Percentiles rank a stretch among this genome's conserved stretches.
Evolutionary conservation across 2,113 vertebrate genomes (phyloP).

Genomic region (Alligator sinensis): DNA sequence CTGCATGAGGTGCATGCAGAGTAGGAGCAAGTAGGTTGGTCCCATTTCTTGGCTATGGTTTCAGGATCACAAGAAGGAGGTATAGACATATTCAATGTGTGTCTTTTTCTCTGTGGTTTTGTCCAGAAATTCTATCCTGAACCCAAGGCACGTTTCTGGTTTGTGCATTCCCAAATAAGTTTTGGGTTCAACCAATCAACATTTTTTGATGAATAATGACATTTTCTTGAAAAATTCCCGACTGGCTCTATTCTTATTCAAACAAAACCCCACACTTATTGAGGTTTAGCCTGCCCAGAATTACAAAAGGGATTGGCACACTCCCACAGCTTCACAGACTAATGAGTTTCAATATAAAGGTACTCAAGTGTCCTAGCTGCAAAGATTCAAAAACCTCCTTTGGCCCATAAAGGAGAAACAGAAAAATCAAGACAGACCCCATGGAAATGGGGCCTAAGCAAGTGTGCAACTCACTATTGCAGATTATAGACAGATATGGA

Average conservation of each 20-base stretch:
- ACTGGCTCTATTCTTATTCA: slow-evolving; percentile 20
- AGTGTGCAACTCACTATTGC: slow-evolving; percentile 49
- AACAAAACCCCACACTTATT: slow-evolving; percentile 53
- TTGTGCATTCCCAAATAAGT: neutral
- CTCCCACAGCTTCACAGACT: slow-evolving; percentile 28
- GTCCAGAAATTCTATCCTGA: slow-evolving; percentile 6
- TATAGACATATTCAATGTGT: too few species aligned
- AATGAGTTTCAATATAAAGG: slow-evolving; percentile 47
- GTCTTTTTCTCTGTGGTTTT: slow-evolving; percentile 6
- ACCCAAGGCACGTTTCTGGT: slow-evolving; percentile 28
- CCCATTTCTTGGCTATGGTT: too few species aligned
- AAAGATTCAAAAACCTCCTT: slow-evolving; percentile 47
- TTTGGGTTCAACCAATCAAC: neutral
- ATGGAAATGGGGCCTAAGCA: slow-evolving; percentile 43
- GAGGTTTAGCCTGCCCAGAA: slow-evolving; percentile 54
- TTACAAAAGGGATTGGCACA: slow-evolving; percentile 44
- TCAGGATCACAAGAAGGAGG: too few species aligned
- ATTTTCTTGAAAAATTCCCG: slow-evolving; percentile 26
- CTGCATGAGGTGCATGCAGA: too few species aligned
- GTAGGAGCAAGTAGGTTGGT: too few species aligned
- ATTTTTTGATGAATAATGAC: slow-evolving; percentile 50
- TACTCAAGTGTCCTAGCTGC: slow-evolving; percentile 58
- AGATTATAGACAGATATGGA: slow-evolving; percentile 23
- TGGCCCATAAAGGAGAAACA: slow-evolving; percentile 56
- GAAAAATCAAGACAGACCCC: slow-evolving; percentile 57